phyloP scores from a whole-genome alignment of 2,113 vertebrate species.

The human region GRCh38 chr16:6494501-6495000 shows the following conservation, averaged over 20 bases:
- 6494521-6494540: neutral
- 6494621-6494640: neutral
- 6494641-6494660: neutral
- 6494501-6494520: neutral
- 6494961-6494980: neutral
- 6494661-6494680: neutral
- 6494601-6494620: neutral
- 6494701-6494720: neutral
- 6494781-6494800: neutral
- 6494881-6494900: neutral
- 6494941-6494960: neutral
- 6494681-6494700: neutral
- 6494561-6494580: neutral
- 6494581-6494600: neutral
- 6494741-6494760: neutral
- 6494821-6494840: conserved; percentile 36
- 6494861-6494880: neutral
- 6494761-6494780: neutral
- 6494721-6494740: neutral
- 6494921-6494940: neutral
- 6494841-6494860: neutral
- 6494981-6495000: neutral
- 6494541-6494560: fast-evolving
- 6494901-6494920: neutral
- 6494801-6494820: neutral